Conservation (phyloP, 2,797 vertebrate genomes). For the Pantherophis vulpinus region DNA sequence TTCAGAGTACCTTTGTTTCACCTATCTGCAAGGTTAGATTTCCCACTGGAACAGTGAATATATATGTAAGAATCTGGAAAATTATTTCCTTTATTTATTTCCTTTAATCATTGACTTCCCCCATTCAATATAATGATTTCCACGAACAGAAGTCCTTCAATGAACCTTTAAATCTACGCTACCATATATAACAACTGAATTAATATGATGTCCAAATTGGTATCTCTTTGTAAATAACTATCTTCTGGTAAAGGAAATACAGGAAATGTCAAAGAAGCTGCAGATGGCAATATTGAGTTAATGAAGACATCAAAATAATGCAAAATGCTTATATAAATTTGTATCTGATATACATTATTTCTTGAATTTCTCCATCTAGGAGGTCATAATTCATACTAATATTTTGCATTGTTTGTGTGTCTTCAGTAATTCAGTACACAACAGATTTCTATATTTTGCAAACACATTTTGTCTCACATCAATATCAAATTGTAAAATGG, state of each 20-base stretch:
- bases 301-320: background rate
- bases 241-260: background rate
- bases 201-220: background rate
- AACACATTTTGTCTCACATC: background rate
- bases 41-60: background rate
- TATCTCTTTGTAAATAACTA: background rate
- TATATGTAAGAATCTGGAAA: background rate
- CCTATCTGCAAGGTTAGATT: background rate
- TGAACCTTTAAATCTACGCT: background rate
- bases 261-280: background rate
- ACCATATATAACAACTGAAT: background rate
- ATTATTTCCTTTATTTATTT: background rate
- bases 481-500: conserved; percentile 28
- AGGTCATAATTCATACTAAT: conserved; percentile 10
- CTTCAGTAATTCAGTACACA: conserved; percentile 25
- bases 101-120: background rate
- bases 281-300: background rate
- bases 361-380: background rate
- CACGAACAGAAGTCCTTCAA: background rate
- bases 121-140: background rate
- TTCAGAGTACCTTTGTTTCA: background rate
- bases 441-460: background rate
- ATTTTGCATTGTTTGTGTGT: conserved; percentile 24
- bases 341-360: background rate
- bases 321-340: background rate